Percentiles rank a stretch among this genome's conserved stretches.
phyloP scores from a whole-genome alignment of 2,888 invertebrate species.

The Odontocolon sp. region DNA sequence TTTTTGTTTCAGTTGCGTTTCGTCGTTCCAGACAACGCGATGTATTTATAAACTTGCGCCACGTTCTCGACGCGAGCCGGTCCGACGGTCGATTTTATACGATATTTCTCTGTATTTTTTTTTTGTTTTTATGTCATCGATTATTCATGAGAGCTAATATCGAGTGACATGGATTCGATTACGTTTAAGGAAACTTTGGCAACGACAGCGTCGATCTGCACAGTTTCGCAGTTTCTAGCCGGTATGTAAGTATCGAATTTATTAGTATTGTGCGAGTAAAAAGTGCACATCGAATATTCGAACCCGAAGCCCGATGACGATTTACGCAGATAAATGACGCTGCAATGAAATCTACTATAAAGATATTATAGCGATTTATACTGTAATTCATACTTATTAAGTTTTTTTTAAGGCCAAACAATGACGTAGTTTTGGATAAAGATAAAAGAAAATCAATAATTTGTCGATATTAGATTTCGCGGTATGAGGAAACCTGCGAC shows the following conservation, averaged over 20 bases:
- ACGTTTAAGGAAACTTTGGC: conserved; percentile 81
- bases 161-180: conserved; percentile 75
- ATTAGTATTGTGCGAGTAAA: too few species aligned
- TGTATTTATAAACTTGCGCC: too few species aligned
- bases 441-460: background rate
- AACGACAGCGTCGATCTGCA: conserved; percentile 87
- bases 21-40: too few species aligned
- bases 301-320: background rate
- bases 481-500: background rate
- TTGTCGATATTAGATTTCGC: background rate
- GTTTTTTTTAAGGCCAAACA: background rate
- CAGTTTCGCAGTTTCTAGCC: conserved; percentile 91
- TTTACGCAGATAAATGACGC: too few species aligned
- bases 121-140: background rate
- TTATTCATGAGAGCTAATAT: background rate
- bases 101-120: background rate
- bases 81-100: background rate
- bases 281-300: too few species aligned
- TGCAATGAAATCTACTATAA: too few species aligned
- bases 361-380: too few species aligned
- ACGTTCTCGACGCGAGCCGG: too few species aligned
- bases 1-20: too few species aligned
- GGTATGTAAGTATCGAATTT: conserved; percentile 91
- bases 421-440: too few species aligned
- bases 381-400: background rate